Evolutionary conservation across 2,888 invertebrate genomes (phyloP).

Genomic region (Blastobasis lacticolella): DNA sequence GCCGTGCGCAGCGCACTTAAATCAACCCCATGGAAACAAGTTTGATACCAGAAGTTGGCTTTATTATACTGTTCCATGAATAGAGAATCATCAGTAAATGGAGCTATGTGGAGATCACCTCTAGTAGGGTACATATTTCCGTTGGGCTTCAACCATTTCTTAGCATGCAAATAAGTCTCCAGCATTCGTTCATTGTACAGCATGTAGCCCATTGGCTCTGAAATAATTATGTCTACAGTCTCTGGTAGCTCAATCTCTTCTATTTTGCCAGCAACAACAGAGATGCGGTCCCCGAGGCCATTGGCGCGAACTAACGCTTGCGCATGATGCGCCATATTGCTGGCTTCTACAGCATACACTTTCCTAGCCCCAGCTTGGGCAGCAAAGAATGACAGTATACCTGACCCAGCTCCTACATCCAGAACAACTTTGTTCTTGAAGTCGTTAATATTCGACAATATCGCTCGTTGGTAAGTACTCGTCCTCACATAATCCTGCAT

Average conservation of each 20-base stretch:
- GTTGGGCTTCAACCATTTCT: slow-evolving; percentile 94
- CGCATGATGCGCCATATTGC: slow-evolving; percentile 98
- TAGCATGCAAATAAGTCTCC: slow-evolving; percentile 98
- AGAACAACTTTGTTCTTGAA: slow-evolving; percentile 94
- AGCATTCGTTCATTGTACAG: slow-evolving; percentile 99
- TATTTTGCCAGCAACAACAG: slow-evolving; percentile 97
- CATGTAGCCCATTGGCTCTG: slow-evolving; percentile 99
- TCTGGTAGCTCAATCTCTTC: slow-evolving; percentile 98
- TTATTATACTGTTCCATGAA: slow-evolving; percentile 99
- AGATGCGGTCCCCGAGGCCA: slow-evolving; percentile 88
- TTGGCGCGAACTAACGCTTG: slow-evolving; percentile 93
- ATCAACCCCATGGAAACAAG: slow-evolving; percentile 98
- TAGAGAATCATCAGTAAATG: slow-evolving; percentile 97
- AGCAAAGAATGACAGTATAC: slow-evolving; percentile 98
- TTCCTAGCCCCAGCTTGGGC: slow-evolving; percentile 96
- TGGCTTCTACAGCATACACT: slow-evolving; percentile 99
- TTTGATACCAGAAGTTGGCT: slow-evolving; percentile 99
- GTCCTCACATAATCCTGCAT: slow-evolving; percentile 99
- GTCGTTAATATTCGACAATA: slow-evolving; percentile 92
- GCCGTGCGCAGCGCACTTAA: slow-evolving; percentile 92
- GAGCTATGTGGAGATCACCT: slow-evolving; percentile 97
- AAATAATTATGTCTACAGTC: slow-evolving; percentile 96
- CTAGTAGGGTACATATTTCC: slow-evolving; percentile 98
- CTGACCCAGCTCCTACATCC: slow-evolving; percentile 99
- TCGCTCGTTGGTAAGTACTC: slow-evolving; percentile 98